Evolutionary conservation across 2,113 vertebrate species (phyloP).

Genomic region (Mola mola): DNA sequence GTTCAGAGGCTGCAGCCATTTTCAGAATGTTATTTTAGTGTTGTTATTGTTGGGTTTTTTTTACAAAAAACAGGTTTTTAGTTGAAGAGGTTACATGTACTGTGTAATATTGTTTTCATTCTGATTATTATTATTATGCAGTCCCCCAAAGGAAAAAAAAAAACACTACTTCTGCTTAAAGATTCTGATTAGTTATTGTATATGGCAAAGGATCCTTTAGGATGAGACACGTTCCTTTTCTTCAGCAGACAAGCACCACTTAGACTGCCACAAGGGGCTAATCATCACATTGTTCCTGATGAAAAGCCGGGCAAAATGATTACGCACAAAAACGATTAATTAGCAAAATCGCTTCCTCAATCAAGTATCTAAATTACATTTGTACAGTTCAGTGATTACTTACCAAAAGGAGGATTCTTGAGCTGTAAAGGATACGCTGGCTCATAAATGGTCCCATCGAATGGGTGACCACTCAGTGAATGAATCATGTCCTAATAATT

Average conservation of each 20-base stretch:
- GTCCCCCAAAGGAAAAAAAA: no score
- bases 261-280: slow-evolving; percentile 58
- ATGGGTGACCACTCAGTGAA: slow-evolving; percentile 79
- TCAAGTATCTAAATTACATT: slow-evolving; percentile 80
- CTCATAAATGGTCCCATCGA: slow-evolving; percentile 73
- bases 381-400: slow-evolving; percentile 81
- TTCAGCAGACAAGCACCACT: slow-evolving; percentile 59
- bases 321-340: slow-evolving; percentile 79
- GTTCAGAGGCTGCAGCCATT: no score
- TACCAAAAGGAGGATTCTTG: slow-evolving; percentile 74
- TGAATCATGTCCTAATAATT: slow-evolving; percentile 82
- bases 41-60: no score
- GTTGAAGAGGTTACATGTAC: no score
- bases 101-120: no score
- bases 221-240: slow-evolving; percentile 52
- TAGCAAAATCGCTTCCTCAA: slow-evolving; percentile 76
- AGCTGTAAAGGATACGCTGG: slow-evolving; percentile 67
- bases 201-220: slow-evolving; percentile 39
- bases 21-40: no score
- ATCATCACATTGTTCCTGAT: slow-evolving; percentile 80
- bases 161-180: slow-evolving; percentile 1
- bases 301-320: slow-evolving; percentile 77
- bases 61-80: no score
- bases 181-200: slow-evolving; percentile 38
- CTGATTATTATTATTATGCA: no score